A percentile compares a stretch with the other conserved stretches of the same genome.
Evolutionary conservation across 2,113 vertebrate species (phyloP).

Genomic region (Zingel zingel): DNA sequence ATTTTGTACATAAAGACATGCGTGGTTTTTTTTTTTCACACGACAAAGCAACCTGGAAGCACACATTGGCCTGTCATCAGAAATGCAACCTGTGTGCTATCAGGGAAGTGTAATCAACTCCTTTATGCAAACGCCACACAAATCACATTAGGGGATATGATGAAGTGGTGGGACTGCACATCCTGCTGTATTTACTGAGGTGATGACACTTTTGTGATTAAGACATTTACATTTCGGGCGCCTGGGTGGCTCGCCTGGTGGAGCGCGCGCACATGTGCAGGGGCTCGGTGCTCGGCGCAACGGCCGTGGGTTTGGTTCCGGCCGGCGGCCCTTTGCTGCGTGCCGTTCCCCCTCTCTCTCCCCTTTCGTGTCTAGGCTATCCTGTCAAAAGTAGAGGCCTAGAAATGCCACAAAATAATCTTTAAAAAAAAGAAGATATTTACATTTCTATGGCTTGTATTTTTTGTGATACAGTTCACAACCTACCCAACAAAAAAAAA

Average conservation of each 20-base stretch:
- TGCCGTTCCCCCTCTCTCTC: too few relatives aligned
- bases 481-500: neutral
- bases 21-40: neutral
- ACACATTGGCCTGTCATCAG: conserved; percentile 3
- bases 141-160: conserved; percentile 6
- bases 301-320: too few relatives aligned
- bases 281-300: too few relatives aligned
- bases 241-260: too few relatives aligned
- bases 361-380: too few relatives aligned
- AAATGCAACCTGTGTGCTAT: conserved; percentile 6
- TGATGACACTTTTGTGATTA: neutral
- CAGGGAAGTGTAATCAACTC: conserved; percentile 2
- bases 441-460: neutral
- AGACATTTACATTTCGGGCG: neutral
- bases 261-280: too few relatives aligned
- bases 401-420: too few relatives aligned
- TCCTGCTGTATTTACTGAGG: neutral
- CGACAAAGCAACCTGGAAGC: neutral
- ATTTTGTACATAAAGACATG: neutral
- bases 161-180: neutral
- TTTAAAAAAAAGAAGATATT: neutral
- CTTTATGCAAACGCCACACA: conserved; percentile 4
- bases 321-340: too few relatives aligned
- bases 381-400: too few relatives aligned
- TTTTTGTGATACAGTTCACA: neutral